Conservation (phyloP, 2,888 invertebrate genomes). For the Tholera decimalis region DNA sequence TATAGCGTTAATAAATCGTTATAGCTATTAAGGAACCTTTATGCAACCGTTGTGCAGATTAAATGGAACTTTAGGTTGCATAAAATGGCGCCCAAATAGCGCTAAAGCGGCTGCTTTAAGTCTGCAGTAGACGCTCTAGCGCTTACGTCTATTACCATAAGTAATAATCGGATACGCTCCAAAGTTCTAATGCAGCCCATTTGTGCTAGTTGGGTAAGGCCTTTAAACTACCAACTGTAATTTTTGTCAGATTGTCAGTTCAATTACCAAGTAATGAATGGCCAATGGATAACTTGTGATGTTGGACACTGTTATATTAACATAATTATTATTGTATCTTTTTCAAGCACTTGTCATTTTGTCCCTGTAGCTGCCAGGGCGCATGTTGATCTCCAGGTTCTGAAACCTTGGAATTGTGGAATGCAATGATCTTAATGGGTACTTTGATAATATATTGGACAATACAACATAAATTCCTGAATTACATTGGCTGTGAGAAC, state of each 20-base stretch:
- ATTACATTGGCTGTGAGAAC: background rate
- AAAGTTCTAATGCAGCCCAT: too few relatives aligned
- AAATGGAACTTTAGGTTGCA: too few relatives aligned
- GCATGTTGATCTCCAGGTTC: background rate
- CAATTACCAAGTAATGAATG: slow-evolving; percentile 51
- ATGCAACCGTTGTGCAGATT: too few relatives aligned
- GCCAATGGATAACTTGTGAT: slow-evolving; percentile 34
- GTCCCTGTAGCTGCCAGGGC: background rate
- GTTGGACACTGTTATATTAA: slow-evolving; percentile 11
- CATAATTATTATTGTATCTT: slow-evolving; percentile 23
- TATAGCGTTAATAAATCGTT: too few relatives aligned
- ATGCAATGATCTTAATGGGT: background rate
- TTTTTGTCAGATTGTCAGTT: slow-evolving; percentile 35
- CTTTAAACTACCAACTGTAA: too few relatives aligned
- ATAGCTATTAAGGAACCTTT: too few relatives aligned
- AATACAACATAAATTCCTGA: background rate
- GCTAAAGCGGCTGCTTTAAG: too few relatives aligned
- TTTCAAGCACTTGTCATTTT: slow-evolving; percentile 10
- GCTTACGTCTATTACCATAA: too few relatives aligned
- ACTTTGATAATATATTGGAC: background rate
- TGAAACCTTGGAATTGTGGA: background rate
- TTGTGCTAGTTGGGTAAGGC: too few relatives aligned
- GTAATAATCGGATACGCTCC: too few relatives aligned
- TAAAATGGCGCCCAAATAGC: too few relatives aligned
- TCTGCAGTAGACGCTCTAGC: too few relatives aligned